phyloP scores from a whole-genome alignment of 2,113 vertebrate species.

The Anarrhichthys ocellatus region DNA sequence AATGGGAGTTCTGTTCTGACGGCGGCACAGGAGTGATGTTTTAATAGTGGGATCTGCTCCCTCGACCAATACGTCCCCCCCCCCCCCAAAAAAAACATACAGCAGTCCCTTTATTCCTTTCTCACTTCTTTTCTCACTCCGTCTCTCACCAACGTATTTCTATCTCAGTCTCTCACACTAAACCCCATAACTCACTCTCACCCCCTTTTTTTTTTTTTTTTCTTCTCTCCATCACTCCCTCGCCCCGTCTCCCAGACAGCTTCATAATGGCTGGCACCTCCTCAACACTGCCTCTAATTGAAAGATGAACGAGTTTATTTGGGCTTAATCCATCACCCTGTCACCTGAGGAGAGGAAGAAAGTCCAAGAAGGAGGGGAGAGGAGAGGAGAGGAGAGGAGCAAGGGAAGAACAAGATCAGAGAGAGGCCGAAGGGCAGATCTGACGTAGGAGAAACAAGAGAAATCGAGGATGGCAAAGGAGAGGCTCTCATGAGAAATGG shows the following conservation, averaged over 20 bases:
- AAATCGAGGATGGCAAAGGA: constrained; percentile 25
- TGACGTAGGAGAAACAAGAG: constrained; percentile 5
- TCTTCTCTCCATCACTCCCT: constrained; percentile 62
- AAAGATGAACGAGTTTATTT: constrained; percentile 86
- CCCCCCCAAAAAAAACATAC: background rate
- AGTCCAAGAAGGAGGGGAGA: constrained; percentile 32
- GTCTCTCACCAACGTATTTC: constrained; percentile 48
- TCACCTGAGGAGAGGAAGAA: constrained; percentile 72
- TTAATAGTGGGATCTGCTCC: constrained; percentile 70
- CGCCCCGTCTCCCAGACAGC: constrained; percentile 73
- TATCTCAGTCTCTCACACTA: constrained; percentile 37
- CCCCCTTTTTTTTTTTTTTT: background rate
- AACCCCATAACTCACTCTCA: constrained; percentile 49
- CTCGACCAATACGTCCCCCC: constrained; percentile 18
- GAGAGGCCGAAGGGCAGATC: constrained; percentile 4
- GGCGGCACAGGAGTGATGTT: constrained; percentile 56
- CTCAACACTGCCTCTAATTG: constrained; percentile 81
- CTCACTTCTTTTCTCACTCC: constrained; percentile 33
- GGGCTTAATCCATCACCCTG: constrained; percentile 84
- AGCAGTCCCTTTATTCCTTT: constrained; percentile 18
- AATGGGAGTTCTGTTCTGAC: constrained; percentile 38
- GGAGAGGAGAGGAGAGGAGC: background rate
- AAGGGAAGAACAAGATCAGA: background rate
- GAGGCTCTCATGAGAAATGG: constrained; percentile 9
- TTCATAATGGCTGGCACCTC: constrained; percentile 83